These are phyloP conservation scores for Cryptoprocta ferox DNA, from an alignment of 2,797 vertebrate species.

Conservation along the genomic window DNA sequence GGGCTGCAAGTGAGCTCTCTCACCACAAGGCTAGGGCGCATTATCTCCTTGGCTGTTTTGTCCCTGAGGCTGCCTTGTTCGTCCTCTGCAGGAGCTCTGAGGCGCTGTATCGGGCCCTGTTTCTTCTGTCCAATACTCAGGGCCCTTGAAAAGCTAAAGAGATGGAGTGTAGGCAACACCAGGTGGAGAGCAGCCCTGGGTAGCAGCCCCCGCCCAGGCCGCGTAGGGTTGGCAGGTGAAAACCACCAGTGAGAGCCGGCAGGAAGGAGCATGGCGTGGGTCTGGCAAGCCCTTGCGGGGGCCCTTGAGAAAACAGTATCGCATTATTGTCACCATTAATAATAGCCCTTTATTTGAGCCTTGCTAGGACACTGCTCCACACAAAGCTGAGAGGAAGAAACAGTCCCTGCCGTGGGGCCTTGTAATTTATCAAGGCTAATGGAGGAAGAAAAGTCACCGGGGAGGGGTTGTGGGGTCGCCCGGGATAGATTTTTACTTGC, in stretches of 20 bases:
- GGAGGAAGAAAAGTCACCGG: not conserved
- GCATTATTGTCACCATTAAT: conserved; percentile 75
- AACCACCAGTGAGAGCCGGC: not conserved
- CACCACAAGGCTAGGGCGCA: conserved; percentile 77
- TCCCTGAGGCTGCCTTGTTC: conserved; percentile 36
- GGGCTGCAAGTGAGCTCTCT: conserved; percentile 67
- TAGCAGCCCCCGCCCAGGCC: not conserved
- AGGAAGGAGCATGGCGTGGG: not conserved
- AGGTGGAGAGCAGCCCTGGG: not conserved
- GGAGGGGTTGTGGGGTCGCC: not conserved
- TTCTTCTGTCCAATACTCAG: not conserved
- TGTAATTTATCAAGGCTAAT: conserved; percentile 64
- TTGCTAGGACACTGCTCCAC: conserved; percentile 64
- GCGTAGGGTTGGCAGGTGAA: conserved; percentile 10
- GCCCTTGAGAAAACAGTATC: conserved; percentile 67
- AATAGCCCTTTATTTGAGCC: conserved; percentile 76
- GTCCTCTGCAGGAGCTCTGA: not conserved
- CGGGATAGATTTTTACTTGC: not conserved
- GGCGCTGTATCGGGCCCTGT: not conserved
- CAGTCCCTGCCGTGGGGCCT: conserved; percentile 57
- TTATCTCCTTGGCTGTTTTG: conserved; percentile 67
- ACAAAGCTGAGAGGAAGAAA: conserved; percentile 74
- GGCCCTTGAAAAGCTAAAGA: not conserved
- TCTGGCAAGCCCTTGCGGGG: conserved; percentile 1
- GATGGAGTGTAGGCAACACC: not conserved